phyloP scores from a whole-genome alignment of 37 sponge, comb jelly and placozoan genomes.

The Halichondria panicea region DNA sequence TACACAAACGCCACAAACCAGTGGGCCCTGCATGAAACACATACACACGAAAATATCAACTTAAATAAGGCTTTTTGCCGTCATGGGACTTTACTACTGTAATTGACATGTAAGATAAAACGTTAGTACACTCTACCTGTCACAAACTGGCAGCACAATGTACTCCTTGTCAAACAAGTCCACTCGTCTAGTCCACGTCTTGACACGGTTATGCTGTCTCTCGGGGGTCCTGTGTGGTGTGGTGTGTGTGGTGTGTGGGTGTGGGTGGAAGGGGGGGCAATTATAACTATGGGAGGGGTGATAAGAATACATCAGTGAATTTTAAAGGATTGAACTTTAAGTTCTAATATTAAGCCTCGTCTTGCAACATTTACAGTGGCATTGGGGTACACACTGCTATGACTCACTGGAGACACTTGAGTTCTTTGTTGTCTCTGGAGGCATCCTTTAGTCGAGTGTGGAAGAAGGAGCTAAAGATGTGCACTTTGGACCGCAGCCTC shows the following conservation, averaged over 20 bases:
- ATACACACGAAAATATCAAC: background rate
- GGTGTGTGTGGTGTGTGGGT: no score
- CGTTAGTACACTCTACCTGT: constrained; percentile 29
- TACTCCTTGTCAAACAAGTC: constrained; percentile 83
- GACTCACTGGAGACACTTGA: constrained; percentile 5
- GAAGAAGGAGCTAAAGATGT: constrained; percentile 92
- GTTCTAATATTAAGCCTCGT: background rate
- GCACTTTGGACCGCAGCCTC: constrained; percentile 47
- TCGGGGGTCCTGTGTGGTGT: constrained; percentile 35
- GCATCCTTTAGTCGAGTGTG: constrained; percentile 59
- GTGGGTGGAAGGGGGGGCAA: background rate
- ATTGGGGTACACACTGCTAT: background rate
- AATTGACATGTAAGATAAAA: background rate
- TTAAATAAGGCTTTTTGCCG: background rate
- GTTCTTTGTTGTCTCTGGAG: constrained; percentile 44
- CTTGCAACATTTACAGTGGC: background rate
- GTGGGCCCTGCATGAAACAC: constrained; percentile 50
- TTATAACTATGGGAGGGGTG: background rate
- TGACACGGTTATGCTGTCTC: constrained; percentile 60
- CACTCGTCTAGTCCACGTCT: constrained; percentile 86
- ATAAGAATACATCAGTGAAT: background rate
- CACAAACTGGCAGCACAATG: constrained; percentile 79
- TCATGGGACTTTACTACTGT: background rate
- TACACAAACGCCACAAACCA: constrained; percentile 87
- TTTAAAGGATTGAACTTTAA: background rate